Evolutionary conservation across 2,797 vertebrate genomes (phyloP), one percentile per base, ranked within the genome.

Genomic region (Brotula barbata): DNA sequence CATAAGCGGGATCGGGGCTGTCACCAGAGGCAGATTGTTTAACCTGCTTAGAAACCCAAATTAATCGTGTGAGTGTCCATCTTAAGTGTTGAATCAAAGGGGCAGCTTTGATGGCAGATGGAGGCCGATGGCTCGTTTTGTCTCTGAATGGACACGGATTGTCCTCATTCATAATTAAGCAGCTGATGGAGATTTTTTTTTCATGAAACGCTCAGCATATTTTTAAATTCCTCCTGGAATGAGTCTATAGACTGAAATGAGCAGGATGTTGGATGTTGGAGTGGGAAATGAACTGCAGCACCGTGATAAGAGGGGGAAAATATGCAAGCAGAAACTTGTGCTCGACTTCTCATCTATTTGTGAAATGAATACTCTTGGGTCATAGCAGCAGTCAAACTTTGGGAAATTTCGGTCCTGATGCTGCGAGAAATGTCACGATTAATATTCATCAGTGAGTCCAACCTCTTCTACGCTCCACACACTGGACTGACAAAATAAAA

Each of bases 121-220:
- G 89, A 78, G 55, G 44, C 56, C 54, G 88, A 85, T 83, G 80
- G 85, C 84, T 91, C 87, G 75, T 84, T 91, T 89, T 85, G 85
- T 81, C 87, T 90, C 87, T 88, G 89, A 90, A 83, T 84, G 88
- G 87, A 90, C 90, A 83, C 89, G 91, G 90, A 92, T 87, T 89
- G 84, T 88, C 83, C 80, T 81, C 87, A 93, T 93, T 91, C 90
- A 94, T 94, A 92, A 94, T 94, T 94, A 92, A 94, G 77, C 55
- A 88, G 51, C 77, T 72, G 74, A 86, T 89, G 87, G 88, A 88
- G 81, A 81, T 76, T 63, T 45, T 76, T 63, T 45, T 64, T 57
- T 75, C 80, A 79, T 89, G 75, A 85, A 33, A 70, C 58, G 59
- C 55, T 72, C 33, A 41, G 56, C 43, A 49, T 45, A 53, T 12